Evolutionary conservation across 1,140 invertebrate genomes (phyloP), one percentile per base, ranked within the genome.

Genomic region (Drepana arcuata): DNA sequence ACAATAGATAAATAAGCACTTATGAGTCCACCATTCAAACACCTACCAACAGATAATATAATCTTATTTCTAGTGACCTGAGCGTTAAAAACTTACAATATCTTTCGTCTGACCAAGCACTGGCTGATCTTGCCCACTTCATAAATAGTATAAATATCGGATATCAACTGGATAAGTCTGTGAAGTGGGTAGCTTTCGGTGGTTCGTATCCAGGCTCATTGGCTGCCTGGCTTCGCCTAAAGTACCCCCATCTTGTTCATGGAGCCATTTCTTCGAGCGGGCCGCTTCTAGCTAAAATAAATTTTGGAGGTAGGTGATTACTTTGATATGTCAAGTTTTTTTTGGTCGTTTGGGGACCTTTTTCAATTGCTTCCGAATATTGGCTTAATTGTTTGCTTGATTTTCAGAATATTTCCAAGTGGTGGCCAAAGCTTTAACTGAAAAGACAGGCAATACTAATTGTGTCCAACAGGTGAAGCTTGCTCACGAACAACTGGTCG

Each of bases 161-260:
- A 49, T 88, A 90, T 40, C 86, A 90, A 15, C 74, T 95, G 23
- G 72, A 80, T 0, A 58, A 65, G 7, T 64, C 84, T 12, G 87
- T 88, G n/a, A 95, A 94, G 83, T 96, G 95, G 93, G 90, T 98
- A 41, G 89, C 90, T 1, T 97, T 98, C 77, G 96, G 96, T 15
- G 95, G 96, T 1, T 96, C 94, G 0, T 98, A 98, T 79, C 91
- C 95, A 2, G 96, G 95, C 28, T 92, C 92, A 1, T 75, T 98
- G 25, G 93, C 95, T 9, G 95, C 95, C 4, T 98, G 95, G 95
- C 85, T 93, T 32, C 84, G 96, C 33, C 67, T 90, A 5, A 97
- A 97, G 75, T 98, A 96, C 82, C 95, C 96, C 2, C 91, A 97
- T 84, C 81, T 97, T 2, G 89, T 96, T 1, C 83, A 93, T 71